These are phyloP conservation scores for Delphinapterus leucas DNA, from an alignment of 2,113 vertebrate genomes.

Conservation along the genomic window DNA sequence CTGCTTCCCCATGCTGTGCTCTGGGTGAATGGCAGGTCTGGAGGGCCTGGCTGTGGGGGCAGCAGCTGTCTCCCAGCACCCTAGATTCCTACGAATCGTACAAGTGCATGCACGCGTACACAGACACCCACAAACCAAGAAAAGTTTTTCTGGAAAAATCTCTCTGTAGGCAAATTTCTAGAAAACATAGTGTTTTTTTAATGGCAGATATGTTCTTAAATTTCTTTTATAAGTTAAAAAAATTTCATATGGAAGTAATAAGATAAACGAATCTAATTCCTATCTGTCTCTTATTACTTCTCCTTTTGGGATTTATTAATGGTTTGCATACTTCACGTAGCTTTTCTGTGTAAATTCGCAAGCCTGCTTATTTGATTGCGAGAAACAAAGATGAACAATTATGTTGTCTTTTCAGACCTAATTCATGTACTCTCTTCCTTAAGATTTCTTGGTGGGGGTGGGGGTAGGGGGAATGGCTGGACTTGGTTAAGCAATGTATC, in stretches of 20 bases:
- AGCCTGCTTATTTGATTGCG: constrained; percentile 9
- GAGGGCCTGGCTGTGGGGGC: too few species aligned
- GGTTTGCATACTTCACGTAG: constrained; percentile 1
- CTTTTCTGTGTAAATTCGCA: constrained; percentile 33
- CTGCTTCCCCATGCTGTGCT: not conserved
- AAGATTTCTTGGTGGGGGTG: not conserved
- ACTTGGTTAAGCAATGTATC: not conserved
- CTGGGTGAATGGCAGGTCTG: accelerated
- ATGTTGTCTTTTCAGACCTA: constrained; percentile 29
- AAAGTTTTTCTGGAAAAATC: not conserved
- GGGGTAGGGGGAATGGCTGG: not conserved
- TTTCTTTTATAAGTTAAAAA: constrained; percentile 14
- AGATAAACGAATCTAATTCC: not conserved
- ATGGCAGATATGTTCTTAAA: not conserved
- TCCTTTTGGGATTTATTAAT: constrained; percentile 14
- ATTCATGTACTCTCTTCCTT: not conserved
- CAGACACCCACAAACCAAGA: not conserved
- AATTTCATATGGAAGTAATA: not conserved
- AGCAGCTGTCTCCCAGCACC: not conserved
- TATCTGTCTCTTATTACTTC: not conserved
- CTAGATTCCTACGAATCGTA: not conserved
- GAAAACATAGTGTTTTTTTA: not conserved
- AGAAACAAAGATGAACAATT: constrained; percentile 36
- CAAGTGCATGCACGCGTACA: too few species aligned
- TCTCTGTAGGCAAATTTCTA: not conserved